Evolutionary conservation across 2,888 invertebrate species (phyloP), one percentile per base, ranked within the genome.

Genomic region (Caenorhabditis uteleia): DNA sequence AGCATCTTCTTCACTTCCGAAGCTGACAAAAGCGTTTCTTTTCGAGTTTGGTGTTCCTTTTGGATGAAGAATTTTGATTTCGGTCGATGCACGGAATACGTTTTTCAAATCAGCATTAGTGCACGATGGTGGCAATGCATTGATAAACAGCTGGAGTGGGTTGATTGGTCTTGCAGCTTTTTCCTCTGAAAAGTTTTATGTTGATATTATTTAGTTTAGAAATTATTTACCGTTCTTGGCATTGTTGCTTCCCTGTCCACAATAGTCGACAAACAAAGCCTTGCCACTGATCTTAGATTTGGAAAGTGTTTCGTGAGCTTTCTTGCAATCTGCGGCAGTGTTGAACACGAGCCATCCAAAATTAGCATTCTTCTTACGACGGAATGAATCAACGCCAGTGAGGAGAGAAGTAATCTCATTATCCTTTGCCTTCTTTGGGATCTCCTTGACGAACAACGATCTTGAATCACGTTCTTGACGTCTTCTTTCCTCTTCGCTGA

Each of bases 341-440:
- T 61, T 62, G 55, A 77, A 77, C 16, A 75, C 53, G 20, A 77
- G 8, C 74, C 74, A 77, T n/a, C 68, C 75, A 23, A 71, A 68
- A 23, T 60, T 51, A n/a, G 59, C 42, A 46, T 60, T 45, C 16
- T 43, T 47, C 36, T 68, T 68, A 16, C 68, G 59, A 16, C 77
- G 69, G 36, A 77, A 70, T 8, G 66, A 59, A 16, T 70, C 72
- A n/a, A 77, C 51, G n/a, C 53, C 53, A 7, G 67, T 46, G 1
- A 65, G 29, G 6, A 65, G 54, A 20, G 43, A 31, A 14, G 42
- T 43, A 16, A 65, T 45, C 25, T 65, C 58, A 10, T 34, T 16
- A 31, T 65, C 60, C 46, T 62, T 64, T 1, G 50, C 59, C 25
- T 66, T 59, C 43, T 70, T 65, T 20, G 72, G 67, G 48, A 77